Conservation (phyloP, 2,797 vertebrate genomes). For the Hippocampus kuda region DNA sequence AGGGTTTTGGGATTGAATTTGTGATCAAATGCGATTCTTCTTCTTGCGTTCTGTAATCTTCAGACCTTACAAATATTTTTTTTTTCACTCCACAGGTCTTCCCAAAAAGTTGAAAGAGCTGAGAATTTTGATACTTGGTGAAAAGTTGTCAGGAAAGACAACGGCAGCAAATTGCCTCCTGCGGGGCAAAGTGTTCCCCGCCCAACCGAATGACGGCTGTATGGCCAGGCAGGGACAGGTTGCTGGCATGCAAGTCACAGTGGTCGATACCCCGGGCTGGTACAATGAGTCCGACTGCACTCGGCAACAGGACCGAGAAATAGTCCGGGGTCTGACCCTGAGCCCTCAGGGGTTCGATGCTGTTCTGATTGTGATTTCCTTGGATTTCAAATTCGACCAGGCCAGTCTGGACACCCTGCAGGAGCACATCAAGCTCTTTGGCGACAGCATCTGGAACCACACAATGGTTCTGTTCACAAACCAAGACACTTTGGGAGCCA, state of each 20-base stretch:
- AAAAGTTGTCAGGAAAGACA: constrained; percentile 40
- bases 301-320: constrained; percentile 27
- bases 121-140: constrained; percentile 30
- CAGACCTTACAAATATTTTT: not conserved
- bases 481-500: constrained; percentile 30
- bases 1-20: no score
- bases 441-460: constrained; percentile 38
- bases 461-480: constrained; percentile 42
- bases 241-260: constrained; percentile 18
- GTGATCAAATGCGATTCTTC: no score
- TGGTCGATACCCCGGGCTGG: constrained; percentile 47
- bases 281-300: constrained; percentile 5
- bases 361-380: constrained; percentile 37
- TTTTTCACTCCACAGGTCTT: constrained; percentile 20
- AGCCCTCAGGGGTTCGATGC: constrained; percentile 26
- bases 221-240: constrained; percentile 1
- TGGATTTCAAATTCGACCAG: constrained; percentile 27
- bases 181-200: constrained; percentile 18
- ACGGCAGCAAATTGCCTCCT: constrained; percentile 40
- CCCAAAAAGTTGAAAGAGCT: constrained; percentile 10
- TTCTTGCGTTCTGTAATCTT: no score
- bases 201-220: constrained; percentile 7
- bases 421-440: constrained; percentile 35
- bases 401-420: constrained; percentile 15
- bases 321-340: constrained; percentile 18